Evolutionary conservation across 2,888 invertebrate genomes (phyloP), one percentile per base, ranked within the genome.

Genomic region (Ceriagrion tenellum): DNA sequence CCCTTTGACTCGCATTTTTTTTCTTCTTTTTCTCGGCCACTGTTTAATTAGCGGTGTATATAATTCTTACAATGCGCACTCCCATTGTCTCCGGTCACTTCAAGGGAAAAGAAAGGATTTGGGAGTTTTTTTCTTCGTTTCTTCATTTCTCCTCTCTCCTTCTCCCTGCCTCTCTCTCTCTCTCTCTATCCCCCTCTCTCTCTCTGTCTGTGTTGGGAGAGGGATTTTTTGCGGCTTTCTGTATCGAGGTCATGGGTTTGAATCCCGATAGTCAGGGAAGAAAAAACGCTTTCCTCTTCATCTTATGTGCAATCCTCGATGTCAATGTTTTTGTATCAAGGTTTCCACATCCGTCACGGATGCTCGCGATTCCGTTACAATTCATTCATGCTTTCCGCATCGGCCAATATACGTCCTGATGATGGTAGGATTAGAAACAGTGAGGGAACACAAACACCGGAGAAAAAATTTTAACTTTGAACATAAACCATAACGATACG

Each of bases 41-140:
- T 69, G 93, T 93, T 93, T 93, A 93, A 93, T 93, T 93, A 93
- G 93, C n/a, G 74, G 47, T 47, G 93, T 69, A 93, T 91, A n/a
- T 59, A 91, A 59, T 59, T 40, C 35, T 59, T 59, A 59, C 35
- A 35, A 91, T 40, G 93, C 47, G 59, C n/a, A 40, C 74, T 69
- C 69, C 35, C 35, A 40, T 35, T 63, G 91, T 35, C 91, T 63
- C 47, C 93, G 40, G 89, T 89, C 89, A 89, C 89, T 55, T 55
- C n/a, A 47, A n/a, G 89, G 55, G 55, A 89, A 26, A 55, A 26
- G 4, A 89, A n/a, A 55, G 55, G 18, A 35, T 13, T 81, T 13
- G 35, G 35, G 23, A 2, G 35, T 69, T 47, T 26, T 74, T 69
- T 47, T 81, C 1, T 81, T n/a, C n/a, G 1, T 30, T 35, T 35